phyloP scores from a whole-genome alignment of 2,797 vertebrate species.

The Cheirogaleus major region DNA sequence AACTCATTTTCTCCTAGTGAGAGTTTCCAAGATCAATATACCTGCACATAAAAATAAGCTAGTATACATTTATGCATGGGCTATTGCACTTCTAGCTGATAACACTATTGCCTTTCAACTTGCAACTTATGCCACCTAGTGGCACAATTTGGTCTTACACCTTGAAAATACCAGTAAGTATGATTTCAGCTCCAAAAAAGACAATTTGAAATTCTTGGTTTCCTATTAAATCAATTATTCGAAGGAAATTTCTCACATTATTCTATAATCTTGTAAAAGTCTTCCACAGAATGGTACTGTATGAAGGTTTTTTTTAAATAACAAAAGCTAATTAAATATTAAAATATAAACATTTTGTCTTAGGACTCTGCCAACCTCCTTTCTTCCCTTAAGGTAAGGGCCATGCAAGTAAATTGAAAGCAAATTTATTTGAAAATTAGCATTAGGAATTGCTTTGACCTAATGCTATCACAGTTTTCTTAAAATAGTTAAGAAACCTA shows the following conservation, averaged over 20 bases:
- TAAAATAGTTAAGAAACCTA: not conserved
- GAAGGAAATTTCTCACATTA: not conserved
- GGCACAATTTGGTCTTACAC: slow-evolving; percentile 35
- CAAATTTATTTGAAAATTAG: not conserved
- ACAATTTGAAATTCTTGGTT: not conserved
- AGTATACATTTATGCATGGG: not conserved
- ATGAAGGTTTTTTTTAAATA: not conserved
- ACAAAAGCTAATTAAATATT: slow-evolving; percentile 7
- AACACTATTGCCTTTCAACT: slow-evolving; percentile 43
- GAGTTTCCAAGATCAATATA: not conserved
- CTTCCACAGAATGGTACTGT: not conserved
- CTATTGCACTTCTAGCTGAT: not conserved
- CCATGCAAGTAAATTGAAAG: not conserved
- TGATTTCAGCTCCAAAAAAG: not conserved
- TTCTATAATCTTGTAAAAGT: not conserved
- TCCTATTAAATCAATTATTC: not conserved
- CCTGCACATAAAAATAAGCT: not conserved
- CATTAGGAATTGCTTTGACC: not conserved
- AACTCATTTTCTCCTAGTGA: slow-evolving; percentile 3
- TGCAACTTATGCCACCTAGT: slow-evolving; percentile 70
- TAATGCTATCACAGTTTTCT: not conserved
- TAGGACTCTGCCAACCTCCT: not conserved
- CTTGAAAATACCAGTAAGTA: not conserved
- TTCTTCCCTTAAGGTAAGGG: not conserved
- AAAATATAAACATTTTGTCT: not conserved